Percentiles rank a stretch among this genome's conserved stretches.
Conservation (phyloP, 2,888 invertebrate species). For the Nineta flava region DNA sequence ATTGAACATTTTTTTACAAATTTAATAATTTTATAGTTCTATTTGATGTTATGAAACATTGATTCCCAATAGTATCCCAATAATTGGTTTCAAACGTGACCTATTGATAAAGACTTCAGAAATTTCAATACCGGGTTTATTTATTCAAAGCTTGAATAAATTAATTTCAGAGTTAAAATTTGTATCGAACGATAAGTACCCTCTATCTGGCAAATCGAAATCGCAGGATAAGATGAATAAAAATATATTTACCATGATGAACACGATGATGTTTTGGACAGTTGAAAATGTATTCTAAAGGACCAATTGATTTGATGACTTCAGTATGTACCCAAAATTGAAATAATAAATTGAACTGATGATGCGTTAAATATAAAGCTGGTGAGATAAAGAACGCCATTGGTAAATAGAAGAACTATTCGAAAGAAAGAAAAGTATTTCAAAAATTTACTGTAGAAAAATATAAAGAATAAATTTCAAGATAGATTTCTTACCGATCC, state of each 20-base stretch:
- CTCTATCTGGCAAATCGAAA: too few relatives aligned
- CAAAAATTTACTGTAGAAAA: constrained; percentile 5
- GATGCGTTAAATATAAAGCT: constrained; percentile 63
- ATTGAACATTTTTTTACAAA: too few relatives aligned
- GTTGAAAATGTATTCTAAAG: constrained; percentile 72
- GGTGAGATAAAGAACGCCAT: constrained; percentile 65
- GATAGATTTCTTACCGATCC: constrained; percentile 48
- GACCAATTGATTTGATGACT: constrained; percentile 62
- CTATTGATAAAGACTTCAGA: too few relatives aligned
- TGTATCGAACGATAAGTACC: too few relatives aligned
- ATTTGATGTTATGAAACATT: too few relatives aligned
- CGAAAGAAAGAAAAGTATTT: constrained; percentile 12
- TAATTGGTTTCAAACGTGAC: too few relatives aligned
- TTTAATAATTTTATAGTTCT: too few relatives aligned
- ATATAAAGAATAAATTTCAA: background rate
- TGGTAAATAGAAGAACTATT: constrained; percentile 56
- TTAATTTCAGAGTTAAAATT: too few relatives aligned
- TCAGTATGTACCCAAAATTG: constrained; percentile 93
- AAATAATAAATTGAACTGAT: constrained; percentile 77
- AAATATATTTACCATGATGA: constrained; percentile 48
- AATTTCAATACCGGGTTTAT: too few relatives aligned
- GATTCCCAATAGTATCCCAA: too few relatives aligned
- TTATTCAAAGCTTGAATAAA: too few relatives aligned
- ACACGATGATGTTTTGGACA: constrained; percentile 83
- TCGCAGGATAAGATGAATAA: too few relatives aligned